A percentile compares a stretch with the other conserved stretches of the same genome.
These are phyloP conservation scores for Drosophila kohkoa DNA, from an alignment of 1,140 invertebrate species.

Conservation along the genomic window DNA sequence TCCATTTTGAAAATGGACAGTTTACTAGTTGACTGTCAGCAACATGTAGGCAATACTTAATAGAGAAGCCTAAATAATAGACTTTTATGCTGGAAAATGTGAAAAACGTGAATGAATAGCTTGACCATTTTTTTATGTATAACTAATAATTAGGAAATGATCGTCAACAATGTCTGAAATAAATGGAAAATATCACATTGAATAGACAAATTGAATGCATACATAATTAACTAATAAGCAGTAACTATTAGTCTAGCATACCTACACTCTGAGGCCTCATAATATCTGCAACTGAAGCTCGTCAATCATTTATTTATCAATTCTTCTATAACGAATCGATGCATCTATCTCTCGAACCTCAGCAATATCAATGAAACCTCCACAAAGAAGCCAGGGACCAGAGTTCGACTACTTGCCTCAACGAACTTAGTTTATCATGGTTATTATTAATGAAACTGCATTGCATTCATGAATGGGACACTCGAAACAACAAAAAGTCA, in stretches of 20 bases:
- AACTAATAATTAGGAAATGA: too few relatives aligned
- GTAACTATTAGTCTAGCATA: background rate
- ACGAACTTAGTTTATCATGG: slow-evolving; percentile 14
- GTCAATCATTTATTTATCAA: slow-evolving; percentile 12
- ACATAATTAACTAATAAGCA: too few relatives aligned
- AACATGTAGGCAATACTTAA: background rate
- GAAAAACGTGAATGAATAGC: too few relatives aligned
- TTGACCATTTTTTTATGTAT: too few relatives aligned
- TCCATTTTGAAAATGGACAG: slow-evolving; percentile 3
- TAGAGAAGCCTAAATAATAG: background rate
- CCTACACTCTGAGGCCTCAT: too few relatives aligned
- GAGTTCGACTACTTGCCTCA: background rate
- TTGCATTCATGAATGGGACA: slow-evolving; percentile 14
- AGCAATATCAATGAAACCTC: slow-evolving; percentile 1
- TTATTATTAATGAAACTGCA: slow-evolving; percentile 28
- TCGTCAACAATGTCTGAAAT: too few relatives aligned
- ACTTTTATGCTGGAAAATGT: too few relatives aligned
- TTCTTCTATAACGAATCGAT: slow-evolving; percentile 7
- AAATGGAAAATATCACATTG: too few relatives aligned
- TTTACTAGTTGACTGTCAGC: slow-evolving; percentile 20
- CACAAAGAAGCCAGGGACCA: background rate
- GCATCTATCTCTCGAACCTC: background rate
- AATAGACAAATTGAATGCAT: too few relatives aligned
- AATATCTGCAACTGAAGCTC: background rate
- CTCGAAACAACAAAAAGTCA: slow-evolving; percentile 64